Evolutionary conservation across 2,888 invertebrate genomes (phyloP).

Genomic region (Drosophila kuntzei): DNA sequence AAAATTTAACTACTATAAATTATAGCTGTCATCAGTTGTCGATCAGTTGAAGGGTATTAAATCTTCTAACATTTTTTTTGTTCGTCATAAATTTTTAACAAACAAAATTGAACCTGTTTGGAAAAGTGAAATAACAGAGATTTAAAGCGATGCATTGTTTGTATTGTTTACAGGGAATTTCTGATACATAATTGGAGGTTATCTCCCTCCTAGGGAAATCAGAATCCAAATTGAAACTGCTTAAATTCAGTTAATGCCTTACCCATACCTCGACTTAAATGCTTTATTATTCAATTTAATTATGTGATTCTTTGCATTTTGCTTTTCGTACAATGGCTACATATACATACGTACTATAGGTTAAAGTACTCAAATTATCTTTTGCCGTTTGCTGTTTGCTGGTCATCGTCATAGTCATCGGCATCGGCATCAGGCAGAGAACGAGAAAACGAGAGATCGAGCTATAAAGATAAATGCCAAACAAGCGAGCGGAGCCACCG

Average conservation of each 20-base stretch:
- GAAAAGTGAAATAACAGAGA: background rate
- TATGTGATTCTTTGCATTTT: constrained; percentile 32
- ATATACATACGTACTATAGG: background rate
- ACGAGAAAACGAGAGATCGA: constrained; percentile 49
- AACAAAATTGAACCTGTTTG: constrained; percentile 6
- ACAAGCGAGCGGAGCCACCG: constrained; percentile 55
- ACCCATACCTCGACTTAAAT: constrained; percentile 14
- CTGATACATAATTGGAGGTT: constrained; percentile 11
- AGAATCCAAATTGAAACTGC: background rate
- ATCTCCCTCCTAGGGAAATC: no score
- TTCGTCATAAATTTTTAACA: background rate
- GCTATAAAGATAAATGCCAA: constrained; percentile 66
- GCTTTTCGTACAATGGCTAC: constrained; percentile 19
- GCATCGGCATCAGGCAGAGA: constrained; percentile 36
- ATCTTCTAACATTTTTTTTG: background rate
- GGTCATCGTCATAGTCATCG: constrained; percentile 26
- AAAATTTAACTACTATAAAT: background rate
- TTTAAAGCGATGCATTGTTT: background rate
- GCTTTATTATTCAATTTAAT: constrained; percentile 43
- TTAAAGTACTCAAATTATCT: constrained; percentile 35
- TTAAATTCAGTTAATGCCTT: constrained; percentile 21
- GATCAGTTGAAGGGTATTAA: background rate
- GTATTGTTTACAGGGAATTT: constrained; percentile 5
- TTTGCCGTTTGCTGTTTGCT: constrained; percentile 20
- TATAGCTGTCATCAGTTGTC: no score